These are phyloP conservation scores for Chanos chanos DNA, from an alignment of 2,797 vertebrate species.

Conservation along the genomic window DNA sequence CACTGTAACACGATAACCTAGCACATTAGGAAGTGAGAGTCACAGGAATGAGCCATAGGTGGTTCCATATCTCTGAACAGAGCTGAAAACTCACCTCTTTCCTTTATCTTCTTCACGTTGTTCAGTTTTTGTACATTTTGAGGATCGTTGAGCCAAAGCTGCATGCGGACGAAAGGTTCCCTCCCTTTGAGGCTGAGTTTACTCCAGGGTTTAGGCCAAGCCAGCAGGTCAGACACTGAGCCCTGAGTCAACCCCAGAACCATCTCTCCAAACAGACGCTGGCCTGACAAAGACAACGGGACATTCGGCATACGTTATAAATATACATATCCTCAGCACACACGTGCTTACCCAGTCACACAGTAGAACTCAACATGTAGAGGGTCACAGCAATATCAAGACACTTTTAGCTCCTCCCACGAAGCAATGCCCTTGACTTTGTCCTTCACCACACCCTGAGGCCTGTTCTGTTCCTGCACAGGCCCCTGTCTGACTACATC, in stretches of 20 bases:
- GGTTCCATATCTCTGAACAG: too few relatives aligned
- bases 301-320: too few relatives aligned
- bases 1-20: too few relatives aligned
- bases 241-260: constrained; percentile 96
- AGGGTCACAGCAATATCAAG: too few relatives aligned
- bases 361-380: neutral
- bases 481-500: too few relatives aligned
- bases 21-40: too few relatives aligned
- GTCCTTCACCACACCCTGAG: too few relatives aligned
- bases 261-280: constrained; percentile 94
- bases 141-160: constrained; percentile 94
- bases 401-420: too few relatives aligned
- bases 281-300: constrained; percentile 80
- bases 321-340: too few relatives aligned
- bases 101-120: constrained; percentile 93
- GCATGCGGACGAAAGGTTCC: constrained; percentile 96
- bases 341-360: constrained; percentile 19
- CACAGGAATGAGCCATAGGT: too few relatives aligned
- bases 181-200: constrained; percentile 94
- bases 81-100: constrained; percentile 94
- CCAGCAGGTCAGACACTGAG: constrained; percentile 94
- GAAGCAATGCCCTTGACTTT: too few relatives aligned
- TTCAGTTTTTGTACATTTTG: constrained; percentile 90
- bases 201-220: constrained; percentile 94
- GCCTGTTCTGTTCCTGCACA: too few relatives aligned